phyloP scores from a whole-genome alignment of 2,888 invertebrate genomes.

The Zaprionus lineosus region DNA sequence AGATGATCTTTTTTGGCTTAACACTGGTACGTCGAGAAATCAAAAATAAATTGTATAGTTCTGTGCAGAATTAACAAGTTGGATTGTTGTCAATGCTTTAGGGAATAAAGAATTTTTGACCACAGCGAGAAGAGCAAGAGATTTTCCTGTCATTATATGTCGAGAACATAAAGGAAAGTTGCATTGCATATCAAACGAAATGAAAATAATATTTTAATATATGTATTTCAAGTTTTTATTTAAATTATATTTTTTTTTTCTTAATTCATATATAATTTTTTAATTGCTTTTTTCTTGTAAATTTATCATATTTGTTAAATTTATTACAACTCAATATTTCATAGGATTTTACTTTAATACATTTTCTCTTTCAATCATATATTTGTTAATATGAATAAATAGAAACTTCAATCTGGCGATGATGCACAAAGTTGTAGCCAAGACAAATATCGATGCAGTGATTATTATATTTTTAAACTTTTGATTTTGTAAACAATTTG shows the following conservation, averaged over 20 bases:
- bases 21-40: no score
- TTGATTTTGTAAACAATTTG: background rate
- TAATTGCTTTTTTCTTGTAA: slow-evolving; percentile 32
- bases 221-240: slow-evolving; percentile 61
- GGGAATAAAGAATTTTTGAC: no score
- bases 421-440: background rate
- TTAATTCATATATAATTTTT: slow-evolving; percentile 31
- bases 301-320: slow-evolving; percentile 35
- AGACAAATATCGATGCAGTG: no score
- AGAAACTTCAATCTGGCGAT: background rate
- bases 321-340: slow-evolving; percentile 67
- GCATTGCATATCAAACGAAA: no score
- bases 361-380: slow-evolving; percentile 32
- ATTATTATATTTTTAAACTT: background rate
- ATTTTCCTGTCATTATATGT: no score
- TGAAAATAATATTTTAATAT: no score
- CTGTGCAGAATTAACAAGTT: no score
- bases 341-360: slow-evolving; percentile 56
- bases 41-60: no score
- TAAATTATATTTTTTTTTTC: slow-evolving; percentile 54
- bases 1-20: no score
- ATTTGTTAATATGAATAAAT: slow-evolving; percentile 39
- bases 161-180: no score
- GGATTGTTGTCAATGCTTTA: no score
- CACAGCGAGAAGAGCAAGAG: no score